Conservation (phyloP, 2,797 vertebrate genomes). For the Ataeniobius toweri region DNA sequence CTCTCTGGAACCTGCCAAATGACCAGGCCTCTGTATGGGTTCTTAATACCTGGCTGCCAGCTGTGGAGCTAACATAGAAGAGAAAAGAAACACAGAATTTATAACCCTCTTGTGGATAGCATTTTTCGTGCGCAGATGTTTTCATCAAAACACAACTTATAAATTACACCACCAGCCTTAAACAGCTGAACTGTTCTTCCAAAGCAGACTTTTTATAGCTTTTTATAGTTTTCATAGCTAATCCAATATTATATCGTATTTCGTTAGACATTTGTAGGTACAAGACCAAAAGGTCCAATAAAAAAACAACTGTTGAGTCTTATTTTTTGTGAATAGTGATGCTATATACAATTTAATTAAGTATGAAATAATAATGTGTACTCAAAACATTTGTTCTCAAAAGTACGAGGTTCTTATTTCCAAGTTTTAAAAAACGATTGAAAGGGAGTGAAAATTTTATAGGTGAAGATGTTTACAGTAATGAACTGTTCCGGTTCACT, state of each 20-base stretch:
- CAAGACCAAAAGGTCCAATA: not conserved
- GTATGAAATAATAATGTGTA: not conserved
- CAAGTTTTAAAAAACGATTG: not conserved
- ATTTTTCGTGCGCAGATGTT: not conserved
- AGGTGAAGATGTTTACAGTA: no score
- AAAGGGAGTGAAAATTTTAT: not conserved
- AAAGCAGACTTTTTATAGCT: not conserved
- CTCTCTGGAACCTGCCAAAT: constrained; percentile 90
- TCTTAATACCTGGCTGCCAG: constrained; percentile 92
- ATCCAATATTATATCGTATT: not conserved
- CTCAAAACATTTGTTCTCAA: not conserved
- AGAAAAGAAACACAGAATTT: not conserved
- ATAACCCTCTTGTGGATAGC: not conserved
- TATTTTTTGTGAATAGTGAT: not conserved
- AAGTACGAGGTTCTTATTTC: not conserved
- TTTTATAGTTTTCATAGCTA: not conserved
- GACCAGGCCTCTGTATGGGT: constrained; percentile 87
- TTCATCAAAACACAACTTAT: not conserved
- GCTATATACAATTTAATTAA: not conserved
- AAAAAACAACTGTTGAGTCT: not conserved
- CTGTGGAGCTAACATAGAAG: constrained; percentile 81
- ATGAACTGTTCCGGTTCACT: no score
- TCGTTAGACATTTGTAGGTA: not conserved
- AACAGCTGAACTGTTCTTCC: not conserved
- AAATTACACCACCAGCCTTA: not conserved